Conservation (phyloP, 1,140 invertebrate species). For the Phymorhynchus buccinoides region DNA sequence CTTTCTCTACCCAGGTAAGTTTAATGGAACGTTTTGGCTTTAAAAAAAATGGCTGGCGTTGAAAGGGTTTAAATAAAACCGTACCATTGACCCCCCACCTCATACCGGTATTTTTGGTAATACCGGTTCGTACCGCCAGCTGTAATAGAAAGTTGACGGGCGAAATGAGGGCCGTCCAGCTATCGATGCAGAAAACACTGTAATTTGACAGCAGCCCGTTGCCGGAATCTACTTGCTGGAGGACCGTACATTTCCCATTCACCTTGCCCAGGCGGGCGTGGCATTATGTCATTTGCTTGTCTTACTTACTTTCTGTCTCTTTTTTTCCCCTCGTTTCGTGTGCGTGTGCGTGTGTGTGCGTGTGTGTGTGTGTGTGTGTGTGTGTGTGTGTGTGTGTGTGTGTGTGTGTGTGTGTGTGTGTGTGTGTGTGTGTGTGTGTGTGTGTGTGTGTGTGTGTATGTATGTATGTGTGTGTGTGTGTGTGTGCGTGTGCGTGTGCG, state of each 20-base stretch:
- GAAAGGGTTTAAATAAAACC: background rate
- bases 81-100: background rate
- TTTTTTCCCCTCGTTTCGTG: background rate
- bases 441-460: background rate
- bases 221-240: background rate
- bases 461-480: background rate
- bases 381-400: conserved; percentile 3
- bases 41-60: no score
- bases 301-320: background rate
- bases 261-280: no score
- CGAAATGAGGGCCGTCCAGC: background rate
- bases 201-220: background rate
- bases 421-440: conserved; percentile 3
- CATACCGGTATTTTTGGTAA: background rate
- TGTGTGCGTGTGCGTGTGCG: background rate
- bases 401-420: conserved; percentile 3
- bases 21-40: no score
- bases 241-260: background rate
- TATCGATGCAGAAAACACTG: background rate
- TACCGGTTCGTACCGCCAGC: no score
- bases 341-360: background rate
- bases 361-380: background rate
- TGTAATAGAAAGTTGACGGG: background rate
- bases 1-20: no score
- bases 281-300: background rate